Conservation (phyloP, 2,797 vertebrate genomes). For the Myripristis murdjan region DNA sequence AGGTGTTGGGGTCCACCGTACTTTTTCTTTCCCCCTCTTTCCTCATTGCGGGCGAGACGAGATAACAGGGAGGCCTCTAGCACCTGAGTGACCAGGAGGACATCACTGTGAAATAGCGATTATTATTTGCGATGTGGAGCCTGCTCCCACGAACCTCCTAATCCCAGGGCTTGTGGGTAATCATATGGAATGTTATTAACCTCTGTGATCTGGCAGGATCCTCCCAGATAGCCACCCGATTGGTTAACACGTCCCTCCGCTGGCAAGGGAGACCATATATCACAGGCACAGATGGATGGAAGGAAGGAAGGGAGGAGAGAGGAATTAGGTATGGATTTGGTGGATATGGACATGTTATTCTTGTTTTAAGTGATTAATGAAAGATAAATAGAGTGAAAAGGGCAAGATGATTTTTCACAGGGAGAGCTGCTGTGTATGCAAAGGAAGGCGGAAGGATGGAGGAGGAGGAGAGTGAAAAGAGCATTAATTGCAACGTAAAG, state of each 20-base stretch:
- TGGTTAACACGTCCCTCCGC: constrained; percentile 33
- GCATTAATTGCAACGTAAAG: constrained; percentile 48
- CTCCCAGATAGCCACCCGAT: constrained; percentile 39
- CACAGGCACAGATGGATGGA: background rate
- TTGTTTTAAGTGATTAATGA: constrained; percentile 54
- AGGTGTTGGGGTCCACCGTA: constrained; percentile 16
- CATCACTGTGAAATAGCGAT: constrained; percentile 67
- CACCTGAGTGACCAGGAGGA: constrained; percentile 59
- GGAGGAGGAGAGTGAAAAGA: constrained; percentile 1
- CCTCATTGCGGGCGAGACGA: constrained; percentile 47
- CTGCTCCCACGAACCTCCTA: constrained; percentile 52
- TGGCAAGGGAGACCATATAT: constrained; percentile 35
- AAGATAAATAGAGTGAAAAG: constrained; percentile 54
- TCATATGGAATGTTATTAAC: constrained; percentile 82
- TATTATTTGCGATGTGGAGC: constrained; percentile 66
- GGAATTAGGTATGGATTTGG: constrained; percentile 50
- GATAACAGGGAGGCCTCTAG: constrained; percentile 51
- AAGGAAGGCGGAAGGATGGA: constrained; percentile 2
- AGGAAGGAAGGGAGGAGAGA: constrained; percentile 12
- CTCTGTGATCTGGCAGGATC: constrained; percentile 62
- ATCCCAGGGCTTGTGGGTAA: constrained; percentile 71
- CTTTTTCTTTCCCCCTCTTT: constrained; percentile 7
- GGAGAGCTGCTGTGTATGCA: constrained; percentile 9
- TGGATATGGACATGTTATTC: constrained; percentile 42
- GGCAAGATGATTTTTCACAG: constrained; percentile 31